A percentile compares a stretch with the other conserved stretches of the same genome.
Conservation (phyloP, 1,140 invertebrate genomes). For the Medauroidea extradentata region DNA sequence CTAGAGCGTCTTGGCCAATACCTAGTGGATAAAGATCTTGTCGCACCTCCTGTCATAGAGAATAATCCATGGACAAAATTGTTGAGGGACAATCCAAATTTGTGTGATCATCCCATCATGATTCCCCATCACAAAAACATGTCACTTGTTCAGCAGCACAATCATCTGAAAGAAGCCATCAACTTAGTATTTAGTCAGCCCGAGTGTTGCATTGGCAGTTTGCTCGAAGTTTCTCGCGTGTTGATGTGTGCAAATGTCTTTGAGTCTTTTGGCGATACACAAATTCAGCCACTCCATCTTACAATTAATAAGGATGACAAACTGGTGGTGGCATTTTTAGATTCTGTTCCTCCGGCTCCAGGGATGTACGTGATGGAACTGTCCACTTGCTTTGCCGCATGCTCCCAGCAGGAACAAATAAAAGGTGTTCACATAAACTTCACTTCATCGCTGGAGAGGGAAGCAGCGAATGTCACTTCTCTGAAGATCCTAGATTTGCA, state of each 20-base stretch:
- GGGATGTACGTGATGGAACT: slow-evolving; percentile 45
- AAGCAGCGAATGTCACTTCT: slow-evolving; percentile 9
- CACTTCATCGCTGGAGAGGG: not conserved
- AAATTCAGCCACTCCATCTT: not conserved
- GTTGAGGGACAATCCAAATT: slow-evolving; percentile 63
- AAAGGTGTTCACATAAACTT: slow-evolving; percentile 30
- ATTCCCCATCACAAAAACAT: slow-evolving; percentile 69
- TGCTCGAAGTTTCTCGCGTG: slow-evolving; percentile 44
- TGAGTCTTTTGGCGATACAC: not conserved
- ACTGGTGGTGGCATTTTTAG: slow-evolving; percentile 3
- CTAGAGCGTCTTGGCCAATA: slow-evolving; percentile 90
- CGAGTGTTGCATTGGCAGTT: slow-evolving; percentile 56
- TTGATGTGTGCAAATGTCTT: not conserved
- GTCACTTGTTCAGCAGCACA: slow-evolving; percentile 79
- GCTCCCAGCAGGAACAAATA: not conserved
- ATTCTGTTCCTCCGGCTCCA: slow-evolving; percentile 18
- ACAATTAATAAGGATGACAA: not conserved
- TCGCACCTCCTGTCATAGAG: slow-evolving; percentile 56
- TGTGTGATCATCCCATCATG: slow-evolving; percentile 64
- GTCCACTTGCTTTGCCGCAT: slow-evolving; percentile 16
- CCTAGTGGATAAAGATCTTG: slow-evolving; percentile 62
- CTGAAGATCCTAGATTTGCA: slow-evolving; percentile 59
- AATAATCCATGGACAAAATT: slow-evolving; percentile 76
- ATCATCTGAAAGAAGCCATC: slow-evolving; percentile 62
- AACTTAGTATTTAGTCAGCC: slow-evolving; percentile 65